phyloP scores from a whole-genome alignment of 2,888 invertebrate genomes.

The Rhogogaster chlorosoma region DNA sequence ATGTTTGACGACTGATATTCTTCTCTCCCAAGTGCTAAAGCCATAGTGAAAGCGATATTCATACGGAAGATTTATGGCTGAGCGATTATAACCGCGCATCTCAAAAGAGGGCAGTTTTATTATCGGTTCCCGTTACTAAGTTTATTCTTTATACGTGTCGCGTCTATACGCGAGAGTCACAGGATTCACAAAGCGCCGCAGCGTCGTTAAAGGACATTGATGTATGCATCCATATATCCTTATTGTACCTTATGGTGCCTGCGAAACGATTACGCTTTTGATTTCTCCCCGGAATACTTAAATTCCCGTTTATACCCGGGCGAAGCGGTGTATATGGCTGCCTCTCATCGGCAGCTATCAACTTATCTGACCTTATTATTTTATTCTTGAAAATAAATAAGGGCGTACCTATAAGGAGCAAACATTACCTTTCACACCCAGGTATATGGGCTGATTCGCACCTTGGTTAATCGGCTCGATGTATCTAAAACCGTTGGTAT shows the following conservation, averaged over 20 bases:
- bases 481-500: constrained; percentile 17
- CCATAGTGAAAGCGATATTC: constrained; percentile 62
- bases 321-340: background rate
- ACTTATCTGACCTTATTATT: background rate
- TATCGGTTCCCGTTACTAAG: constrained; percentile 73
- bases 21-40: background rate
- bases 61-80: constrained; percentile 72
- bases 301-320: background rate
- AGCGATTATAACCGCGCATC: constrained; percentile 58
- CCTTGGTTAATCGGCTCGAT: constrained; percentile 57
- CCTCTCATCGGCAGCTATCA: background rate
- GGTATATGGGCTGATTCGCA: constrained; percentile 56
- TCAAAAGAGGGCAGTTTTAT: constrained; percentile 70
- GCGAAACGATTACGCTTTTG: background rate
- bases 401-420: constrained; percentile 4
- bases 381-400: constrained; percentile 10
- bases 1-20: constrained; percentile 43
- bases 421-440: constrained; percentile 3
- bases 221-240: background rate
- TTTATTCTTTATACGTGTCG: constrained; percentile 66
- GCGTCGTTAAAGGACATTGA: background rate
- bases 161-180: background rate
- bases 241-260: background rate
- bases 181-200: background rate
- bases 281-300: background rate